phyloP scores from a whole-genome alignment of 1,140 invertebrate species.

The Goniozus legneri region DNA sequence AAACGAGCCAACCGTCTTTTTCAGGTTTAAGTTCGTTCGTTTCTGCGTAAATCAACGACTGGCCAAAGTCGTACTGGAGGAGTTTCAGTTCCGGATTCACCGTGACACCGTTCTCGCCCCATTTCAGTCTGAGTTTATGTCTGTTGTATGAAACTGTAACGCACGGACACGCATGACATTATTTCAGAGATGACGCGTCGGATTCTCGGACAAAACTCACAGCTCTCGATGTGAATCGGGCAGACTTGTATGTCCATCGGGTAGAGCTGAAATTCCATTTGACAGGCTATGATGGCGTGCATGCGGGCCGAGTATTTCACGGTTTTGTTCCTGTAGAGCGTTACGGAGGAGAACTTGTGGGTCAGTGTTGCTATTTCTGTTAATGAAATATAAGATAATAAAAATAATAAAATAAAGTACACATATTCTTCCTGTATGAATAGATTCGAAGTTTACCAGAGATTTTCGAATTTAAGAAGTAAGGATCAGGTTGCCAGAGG shows the following conservation, averaged over 20 bases:
- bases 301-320: constrained; percentile 73
- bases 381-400: neutral
- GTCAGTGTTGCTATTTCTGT: constrained; percentile 74
- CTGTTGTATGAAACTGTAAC: constrained; percentile 72
- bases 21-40: constrained; percentile 67
- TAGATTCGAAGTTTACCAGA: constrained; percentile 59
- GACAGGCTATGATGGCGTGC: constrained; percentile 80
- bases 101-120: constrained; percentile 66
- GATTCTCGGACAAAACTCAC: constrained; percentile 63
- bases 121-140: constrained; percentile 66
- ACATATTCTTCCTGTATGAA: neutral
- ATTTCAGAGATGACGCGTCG: no score
- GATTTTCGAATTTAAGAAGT: constrained; percentile 81
- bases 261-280: constrained; percentile 82
- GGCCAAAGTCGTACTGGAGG: constrained; percentile 71
- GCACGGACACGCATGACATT: constrained; percentile 4
- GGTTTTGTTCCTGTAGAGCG: constrained; percentile 74
- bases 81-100: constrained; percentile 75
- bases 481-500: constrained; percentile 83
- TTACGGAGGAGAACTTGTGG: constrained; percentile 77
- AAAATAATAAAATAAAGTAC: neutral
- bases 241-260: constrained; percentile 83
- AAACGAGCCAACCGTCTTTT: constrained; percentile 60
- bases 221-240: constrained; percentile 77
- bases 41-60: constrained; percentile 66